phyloP scores from a whole-genome alignment of 2,113 vertebrate species.

The Alectura lathami region DNA sequence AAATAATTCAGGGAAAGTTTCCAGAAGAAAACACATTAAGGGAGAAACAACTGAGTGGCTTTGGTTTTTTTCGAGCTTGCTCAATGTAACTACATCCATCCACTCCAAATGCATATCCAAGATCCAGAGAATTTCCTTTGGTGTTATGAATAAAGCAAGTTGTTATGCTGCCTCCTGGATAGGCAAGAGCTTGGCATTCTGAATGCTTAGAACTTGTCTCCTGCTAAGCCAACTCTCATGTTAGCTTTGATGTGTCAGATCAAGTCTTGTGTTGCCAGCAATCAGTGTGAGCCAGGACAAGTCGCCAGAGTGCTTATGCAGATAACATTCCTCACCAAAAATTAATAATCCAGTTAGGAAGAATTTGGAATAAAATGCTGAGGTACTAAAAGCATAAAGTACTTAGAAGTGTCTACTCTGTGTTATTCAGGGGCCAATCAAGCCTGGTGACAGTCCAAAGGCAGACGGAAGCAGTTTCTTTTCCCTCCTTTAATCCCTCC shows the following conservation, averaged over 20 bases:
- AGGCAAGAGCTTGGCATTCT: not conserved
- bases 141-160: not conserved
- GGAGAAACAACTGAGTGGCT: not conserved
- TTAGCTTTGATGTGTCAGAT: not conserved
- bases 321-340: not conserved
- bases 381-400: not conserved
- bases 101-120: not conserved
- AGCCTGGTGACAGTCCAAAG: not conserved
- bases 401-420: accelerated
- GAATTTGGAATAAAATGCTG: not conserved
- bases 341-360: not conserved
- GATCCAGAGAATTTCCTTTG: not conserved
- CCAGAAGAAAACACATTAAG: not conserved
- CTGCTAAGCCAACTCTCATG: not conserved
- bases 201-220: not conserved
- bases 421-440: not conserved
- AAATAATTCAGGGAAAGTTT: not conserved
- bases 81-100: not conserved
- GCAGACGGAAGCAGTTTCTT: not conserved
- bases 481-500: not conserved
- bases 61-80: not conserved
- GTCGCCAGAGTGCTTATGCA: not conserved
- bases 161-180: not conserved
- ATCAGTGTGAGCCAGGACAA: not conserved
- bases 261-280: not conserved